phyloP scores from a whole-genome alignment of 2,797 vertebrate genomes.

The Pseudocheirus occidentalis region DNA sequence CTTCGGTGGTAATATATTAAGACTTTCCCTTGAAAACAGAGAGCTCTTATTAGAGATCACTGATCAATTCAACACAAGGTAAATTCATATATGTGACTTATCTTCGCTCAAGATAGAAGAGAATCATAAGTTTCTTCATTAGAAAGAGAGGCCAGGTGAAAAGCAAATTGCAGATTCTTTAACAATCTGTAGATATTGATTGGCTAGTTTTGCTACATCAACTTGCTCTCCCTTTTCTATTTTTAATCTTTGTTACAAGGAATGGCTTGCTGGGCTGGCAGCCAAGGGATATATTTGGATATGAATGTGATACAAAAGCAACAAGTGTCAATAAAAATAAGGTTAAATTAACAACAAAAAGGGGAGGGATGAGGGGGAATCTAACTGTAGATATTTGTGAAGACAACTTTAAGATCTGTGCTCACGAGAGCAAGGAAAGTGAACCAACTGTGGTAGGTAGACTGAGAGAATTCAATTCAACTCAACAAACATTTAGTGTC shows the following conservation, averaged over 20 bases:
- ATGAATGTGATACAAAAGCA: background rate
- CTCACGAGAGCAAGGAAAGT: background rate
- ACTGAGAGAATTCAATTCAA: background rate
- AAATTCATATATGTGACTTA: background rate
- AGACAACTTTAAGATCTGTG: background rate
- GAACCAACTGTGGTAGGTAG: background rate
- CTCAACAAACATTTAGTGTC: background rate
- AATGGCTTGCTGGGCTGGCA: background rate
- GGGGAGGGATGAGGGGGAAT: background rate
- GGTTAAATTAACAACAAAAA: background rate
- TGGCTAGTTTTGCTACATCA: background rate
- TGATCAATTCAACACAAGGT: background rate
- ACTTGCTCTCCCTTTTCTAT: background rate
- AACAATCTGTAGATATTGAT: background rate
- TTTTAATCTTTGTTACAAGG: background rate
- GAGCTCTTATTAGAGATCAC: background rate
- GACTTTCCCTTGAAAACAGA: background rate
- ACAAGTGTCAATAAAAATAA: background rate
- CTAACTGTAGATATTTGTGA: background rate
- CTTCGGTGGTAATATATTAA: background rate
- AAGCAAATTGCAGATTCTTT: background rate
- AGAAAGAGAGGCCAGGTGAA: background rate
- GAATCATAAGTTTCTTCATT: background rate
- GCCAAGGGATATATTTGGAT: background rate
- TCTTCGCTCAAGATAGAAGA: background rate